Conservation (phyloP, 2,113 vertebrate genomes). For the Cricetomys ansorgei region DNA sequence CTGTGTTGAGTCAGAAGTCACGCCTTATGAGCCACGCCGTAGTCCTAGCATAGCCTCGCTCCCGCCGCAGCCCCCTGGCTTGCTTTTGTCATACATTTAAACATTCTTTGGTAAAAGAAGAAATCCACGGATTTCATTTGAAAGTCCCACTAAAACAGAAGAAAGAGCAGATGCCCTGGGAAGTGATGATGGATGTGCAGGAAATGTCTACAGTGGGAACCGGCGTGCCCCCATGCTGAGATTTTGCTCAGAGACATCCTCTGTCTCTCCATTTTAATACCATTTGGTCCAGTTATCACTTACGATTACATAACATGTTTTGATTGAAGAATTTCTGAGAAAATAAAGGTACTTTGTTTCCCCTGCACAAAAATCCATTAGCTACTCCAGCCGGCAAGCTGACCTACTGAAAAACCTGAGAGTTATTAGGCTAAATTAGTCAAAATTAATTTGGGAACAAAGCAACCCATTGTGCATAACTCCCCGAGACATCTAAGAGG, state of each 20-base stretch:
- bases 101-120: conserved; percentile 68
- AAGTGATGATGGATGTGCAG: conserved; percentile 49
- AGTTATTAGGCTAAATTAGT: conserved; percentile 72
- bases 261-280: not conserved
- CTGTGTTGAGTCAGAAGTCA: conserved; percentile 63
- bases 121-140: conserved; percentile 59
- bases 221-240: conserved; percentile 5
- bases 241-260: not conserved
- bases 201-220: conserved; percentile 53
- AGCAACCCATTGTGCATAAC: conserved; percentile 64
- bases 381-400: conserved; percentile 59
- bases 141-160: conserved; percentile 86
- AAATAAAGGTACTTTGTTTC: conserved; percentile 81
- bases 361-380: conserved; percentile 33
- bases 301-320: conserved; percentile 67
- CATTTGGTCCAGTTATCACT: conserved; percentile 46
- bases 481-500: conserved; percentile 36
- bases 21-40: conserved; percentile 50
- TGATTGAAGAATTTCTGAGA: conserved; percentile 60
- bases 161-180: conserved; percentile 80
- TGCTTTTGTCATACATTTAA: conserved; percentile 77
- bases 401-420: conserved; percentile 52
- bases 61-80: conserved; percentile 74
- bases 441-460: conserved; percentile 73
- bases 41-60: conserved; percentile 67